phyloP scores from a whole-genome alignment of 2,797 vertebrate species.

The Chelmon rostratus region DNA sequence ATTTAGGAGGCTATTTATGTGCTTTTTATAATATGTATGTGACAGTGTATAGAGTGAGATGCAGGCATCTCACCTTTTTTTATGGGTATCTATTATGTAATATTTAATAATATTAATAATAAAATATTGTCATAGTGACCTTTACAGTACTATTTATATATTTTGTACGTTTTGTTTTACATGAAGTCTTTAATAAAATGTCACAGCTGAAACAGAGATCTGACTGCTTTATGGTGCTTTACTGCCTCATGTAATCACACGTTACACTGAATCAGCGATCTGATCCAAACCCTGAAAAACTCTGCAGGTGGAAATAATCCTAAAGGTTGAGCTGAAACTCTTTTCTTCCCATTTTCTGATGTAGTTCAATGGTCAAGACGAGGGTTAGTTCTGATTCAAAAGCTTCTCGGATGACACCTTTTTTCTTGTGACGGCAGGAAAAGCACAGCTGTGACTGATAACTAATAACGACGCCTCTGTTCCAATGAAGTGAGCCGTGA shows the following conservation, averaged over 20 bases:
- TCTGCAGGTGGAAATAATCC: background rate
- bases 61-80: constrained; percentile 71
- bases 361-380: no score
- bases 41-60: constrained; percentile 57
- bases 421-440: no score
- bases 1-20: constrained; percentile 74
- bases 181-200: constrained; percentile 52
- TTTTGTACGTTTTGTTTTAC: constrained; percentile 55
- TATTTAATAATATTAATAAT: constrained; percentile 70
- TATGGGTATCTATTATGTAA: constrained; percentile 43
- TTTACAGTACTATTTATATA: constrained; percentile 67
- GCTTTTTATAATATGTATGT: constrained; percentile 59
- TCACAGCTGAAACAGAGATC: constrained; percentile 20
- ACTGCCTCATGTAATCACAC: background rate
- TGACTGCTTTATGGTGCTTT: background rate
- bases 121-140: constrained; percentile 51
- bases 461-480: no score
- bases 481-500: no score
- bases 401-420: no score
- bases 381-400: no score
- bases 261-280: background rate
- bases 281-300: background rate
- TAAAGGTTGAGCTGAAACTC: background rate
- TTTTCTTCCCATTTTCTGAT: no score
- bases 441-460: no score